Evolutionary conservation across 2,113 vertebrate species (phyloP), one percentile per base, ranked within the genome.

Genomic region (Burhinus bistriatus): DNA sequence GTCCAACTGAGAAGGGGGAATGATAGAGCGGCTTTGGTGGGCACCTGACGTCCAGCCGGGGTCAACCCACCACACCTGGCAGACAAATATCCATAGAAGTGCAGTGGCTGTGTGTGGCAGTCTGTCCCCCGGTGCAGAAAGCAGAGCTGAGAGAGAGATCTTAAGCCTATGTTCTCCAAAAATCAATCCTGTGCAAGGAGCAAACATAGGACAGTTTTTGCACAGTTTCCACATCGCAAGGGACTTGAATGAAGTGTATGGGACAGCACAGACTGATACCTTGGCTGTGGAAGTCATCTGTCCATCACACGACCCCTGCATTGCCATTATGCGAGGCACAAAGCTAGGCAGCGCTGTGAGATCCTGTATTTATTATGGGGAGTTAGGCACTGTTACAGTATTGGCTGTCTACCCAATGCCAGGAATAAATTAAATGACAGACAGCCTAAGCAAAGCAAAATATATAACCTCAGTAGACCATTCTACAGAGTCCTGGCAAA

Each of bases 361-460:
- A 93, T 30, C 18, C 52, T 77, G 30, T 52, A 71, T 80, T 72
- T 83, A 61, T 61, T 85, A 70, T 0, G 2, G 22, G 51, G 36
- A 83, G 58, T 45, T 59, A 54, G 49, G 59, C 83, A 51, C 27
- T n/a, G 15, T 22, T 73, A 51, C 45, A 73, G 32, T 81, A 66
- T 9, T 45, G 16, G 19, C 70, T 77, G 55, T 66, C 83, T 70
- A 58, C 13, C 30, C 59, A 51, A 65, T 45, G 51, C 80, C 91
- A 91, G 32, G 76, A 95, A 78, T 89, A 87, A 94, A 95, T 95
- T 72, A 96, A 92, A 75, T 75, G 54, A 90, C 29, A 66, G 36
- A 19, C n/a, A 90, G 58, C 75, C 42, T 45, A 72, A 88, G 36
- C n/a, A 95, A 25, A 73, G 11, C 21, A 70, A 86, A 95, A 81